Evolutionary conservation across 2,888 invertebrate species (phyloP).

Genomic region (Synergus japonicus): DNA sequence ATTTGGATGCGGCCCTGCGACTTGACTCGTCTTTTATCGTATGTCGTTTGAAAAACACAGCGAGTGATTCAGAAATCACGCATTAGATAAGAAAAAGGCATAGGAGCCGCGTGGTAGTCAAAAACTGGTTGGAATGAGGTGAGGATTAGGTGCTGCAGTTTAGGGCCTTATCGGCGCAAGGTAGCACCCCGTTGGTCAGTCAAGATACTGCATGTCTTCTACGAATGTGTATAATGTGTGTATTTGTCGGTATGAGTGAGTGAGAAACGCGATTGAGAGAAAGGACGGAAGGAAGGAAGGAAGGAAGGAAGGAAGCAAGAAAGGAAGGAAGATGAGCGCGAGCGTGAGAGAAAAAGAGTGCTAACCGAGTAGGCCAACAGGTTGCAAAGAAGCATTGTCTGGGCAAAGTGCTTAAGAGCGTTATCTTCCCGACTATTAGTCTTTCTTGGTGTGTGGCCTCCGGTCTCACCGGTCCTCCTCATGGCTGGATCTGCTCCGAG

Average conservation of each 20-base stretch:
- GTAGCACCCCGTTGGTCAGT: conserved; percentile 45
- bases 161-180: conserved; percentile 42
- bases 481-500: conserved; percentile 46
- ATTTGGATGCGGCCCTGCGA: background rate
- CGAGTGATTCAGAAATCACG: conserved; percentile 17
- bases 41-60: conserved; percentile 7
- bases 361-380: conserved; percentile 59
- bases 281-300: conserved; percentile 22
- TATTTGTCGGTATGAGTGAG: conserved; percentile 46
- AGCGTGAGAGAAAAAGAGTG: conserved; percentile 45
- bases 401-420: conserved; percentile 77
- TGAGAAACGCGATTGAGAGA: conserved; percentile 51
- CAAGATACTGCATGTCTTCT: conserved; percentile 43
- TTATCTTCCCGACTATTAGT: conserved; percentile 77
- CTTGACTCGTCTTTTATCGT: conserved; percentile 9
- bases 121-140: conserved; percentile 48
- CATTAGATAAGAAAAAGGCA: conserved; percentile 19
- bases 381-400: conserved; percentile 75
- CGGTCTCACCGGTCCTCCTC: conserved; percentile 68
- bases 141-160: conserved; percentile 44
- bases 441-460: conserved; percentile 77
- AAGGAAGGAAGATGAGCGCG: conserved; percentile 42
- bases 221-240: background rate
- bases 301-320: conserved; percentile 21
- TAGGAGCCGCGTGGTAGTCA: conserved; percentile 43